phyloP scores from a whole-genome alignment of 2,113 vertebrate genomes.

The Tetraodon nigroviridis region DNA sequence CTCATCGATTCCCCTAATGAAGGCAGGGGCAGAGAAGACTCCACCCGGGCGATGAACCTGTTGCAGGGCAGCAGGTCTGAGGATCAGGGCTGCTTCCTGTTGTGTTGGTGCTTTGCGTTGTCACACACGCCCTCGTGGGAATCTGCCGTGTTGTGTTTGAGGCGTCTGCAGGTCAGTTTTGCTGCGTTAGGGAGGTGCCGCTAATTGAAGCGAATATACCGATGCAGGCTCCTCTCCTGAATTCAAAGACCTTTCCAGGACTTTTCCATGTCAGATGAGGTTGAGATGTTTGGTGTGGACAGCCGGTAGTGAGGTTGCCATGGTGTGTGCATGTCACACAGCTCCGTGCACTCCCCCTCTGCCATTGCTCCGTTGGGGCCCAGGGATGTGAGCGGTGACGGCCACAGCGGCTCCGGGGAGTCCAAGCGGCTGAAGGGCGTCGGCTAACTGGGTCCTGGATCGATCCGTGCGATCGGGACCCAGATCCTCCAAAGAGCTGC shows the following conservation, averaged over 20 bases:
- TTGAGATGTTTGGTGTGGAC: constrained; percentile 9
- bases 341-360: constrained; percentile 22
- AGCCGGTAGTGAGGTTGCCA: constrained; percentile 42
- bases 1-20: constrained; percentile 25
- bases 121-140: too few relatives aligned
- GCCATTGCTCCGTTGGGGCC: constrained; percentile 23
- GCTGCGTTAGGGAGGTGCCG: too few relatives aligned
- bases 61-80: too few relatives aligned
- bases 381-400: constrained; percentile 58
- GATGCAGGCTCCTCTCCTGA: too few relatives aligned
- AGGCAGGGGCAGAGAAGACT: constrained; percentile 1
- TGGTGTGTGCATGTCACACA: constrained; percentile 27
- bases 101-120: too few relatives aligned
- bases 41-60: not conserved
- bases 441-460: constrained; percentile 10
- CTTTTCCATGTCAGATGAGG: too few relatives aligned
- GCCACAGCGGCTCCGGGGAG: constrained; percentile 44
- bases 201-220: too few relatives aligned
- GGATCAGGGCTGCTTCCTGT: too few relatives aligned
- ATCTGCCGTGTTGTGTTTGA: too few relatives aligned
- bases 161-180: too few relatives aligned
- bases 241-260: too few relatives aligned
- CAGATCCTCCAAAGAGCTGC: not conserved
- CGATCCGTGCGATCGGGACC: constrained; percentile 24
- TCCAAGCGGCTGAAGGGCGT: constrained; percentile 38